These are phyloP conservation scores for Atherinomorus stipes DNA, from an alignment of 2,113 vertebrate species.

Conservation along the genomic window DNA sequence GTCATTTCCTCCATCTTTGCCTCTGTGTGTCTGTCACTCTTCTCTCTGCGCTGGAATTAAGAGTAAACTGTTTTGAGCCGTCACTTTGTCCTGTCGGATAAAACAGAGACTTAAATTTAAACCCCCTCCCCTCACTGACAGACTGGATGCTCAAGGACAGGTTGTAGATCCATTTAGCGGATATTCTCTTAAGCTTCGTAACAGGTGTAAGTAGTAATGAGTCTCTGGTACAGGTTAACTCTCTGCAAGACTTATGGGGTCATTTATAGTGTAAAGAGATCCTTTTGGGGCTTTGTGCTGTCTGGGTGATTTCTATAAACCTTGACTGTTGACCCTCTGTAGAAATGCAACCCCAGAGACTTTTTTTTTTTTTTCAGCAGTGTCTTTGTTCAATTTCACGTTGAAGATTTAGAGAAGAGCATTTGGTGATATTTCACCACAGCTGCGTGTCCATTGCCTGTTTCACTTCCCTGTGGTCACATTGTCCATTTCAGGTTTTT, in stretches of 20 bases:
- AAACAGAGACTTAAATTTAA: conserved; percentile 31
- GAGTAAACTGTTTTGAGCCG: conserved; percentile 31
- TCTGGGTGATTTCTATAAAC: conserved; percentile 45
- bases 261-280: conserved; percentile 52
- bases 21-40: not conserved
- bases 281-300: conserved; percentile 38
- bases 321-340: conserved; percentile 25
- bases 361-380: not conserved
- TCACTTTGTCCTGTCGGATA: conserved; percentile 51
- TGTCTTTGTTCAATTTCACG: not conserved
- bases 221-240: conserved; percentile 45
- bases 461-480: not conserved
- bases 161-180: conserved; percentile 69
- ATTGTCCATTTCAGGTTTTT: not conserved
- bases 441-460: not conserved
- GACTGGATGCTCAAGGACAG: conserved; percentile 48
- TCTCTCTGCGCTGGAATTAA: conserved; percentile 17
- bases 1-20: conserved; percentile 23
- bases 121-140: conserved; percentile 45
- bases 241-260: conserved; percentile 30
- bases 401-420: not conserved
- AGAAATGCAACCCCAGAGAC: conserved; percentile 18
- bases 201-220: conserved; percentile 72
- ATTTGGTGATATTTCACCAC: not conserved
- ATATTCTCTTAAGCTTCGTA: conserved; percentile 58